phyloP scores from a whole-genome alignment of 2,888 invertebrate species.

The Hybos culiciformis region DNA sequence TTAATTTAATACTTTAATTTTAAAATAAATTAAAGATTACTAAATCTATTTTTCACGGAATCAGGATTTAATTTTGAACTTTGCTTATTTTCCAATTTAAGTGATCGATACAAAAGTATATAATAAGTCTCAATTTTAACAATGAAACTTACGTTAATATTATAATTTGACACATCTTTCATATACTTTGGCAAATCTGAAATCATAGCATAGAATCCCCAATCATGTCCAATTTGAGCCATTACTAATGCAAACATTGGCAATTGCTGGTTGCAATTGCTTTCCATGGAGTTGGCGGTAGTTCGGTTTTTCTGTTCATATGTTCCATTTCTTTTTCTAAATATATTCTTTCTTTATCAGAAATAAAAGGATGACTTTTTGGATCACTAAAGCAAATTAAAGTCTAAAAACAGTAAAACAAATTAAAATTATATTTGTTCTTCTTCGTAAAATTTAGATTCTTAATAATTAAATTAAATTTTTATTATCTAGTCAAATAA shows the following conservation, averaged over 20 bases:
- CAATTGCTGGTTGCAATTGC: conserved; percentile 50
- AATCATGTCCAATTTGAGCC: conserved; percentile 55
- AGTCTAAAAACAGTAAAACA: conserved; percentile 34
- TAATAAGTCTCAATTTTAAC: too few species aligned
- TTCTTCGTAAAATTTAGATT: too few species aligned
- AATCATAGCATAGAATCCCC: conserved; percentile 52
- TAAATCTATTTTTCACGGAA: too few species aligned
- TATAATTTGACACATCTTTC: conserved; percentile 44
- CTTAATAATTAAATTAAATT: too few species aligned
- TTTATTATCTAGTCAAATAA: too few species aligned
- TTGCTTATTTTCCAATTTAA: too few species aligned
- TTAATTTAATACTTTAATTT: too few species aligned
- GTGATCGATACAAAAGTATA: too few species aligned
- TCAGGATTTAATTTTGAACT: too few species aligned
- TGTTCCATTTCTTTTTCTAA: conserved; percentile 49
- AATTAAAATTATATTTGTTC: too few species aligned
- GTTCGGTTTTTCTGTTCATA: conserved; percentile 38
- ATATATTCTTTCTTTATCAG: conserved; percentile 53
- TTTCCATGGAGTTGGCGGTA: conserved; percentile 56
- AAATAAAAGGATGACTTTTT: conserved; percentile 58
- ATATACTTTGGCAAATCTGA: conserved; percentile 52
- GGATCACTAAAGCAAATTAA: conserved; percentile 55
- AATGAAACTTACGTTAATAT: too few species aligned
- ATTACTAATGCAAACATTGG: conserved; percentile 63
- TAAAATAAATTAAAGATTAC: too few species aligned